Evolutionary conservation across 2,888 invertebrate genomes (phyloP), one percentile per base, ranked within the genome.

Genomic region (Idaea straminata): DNA sequence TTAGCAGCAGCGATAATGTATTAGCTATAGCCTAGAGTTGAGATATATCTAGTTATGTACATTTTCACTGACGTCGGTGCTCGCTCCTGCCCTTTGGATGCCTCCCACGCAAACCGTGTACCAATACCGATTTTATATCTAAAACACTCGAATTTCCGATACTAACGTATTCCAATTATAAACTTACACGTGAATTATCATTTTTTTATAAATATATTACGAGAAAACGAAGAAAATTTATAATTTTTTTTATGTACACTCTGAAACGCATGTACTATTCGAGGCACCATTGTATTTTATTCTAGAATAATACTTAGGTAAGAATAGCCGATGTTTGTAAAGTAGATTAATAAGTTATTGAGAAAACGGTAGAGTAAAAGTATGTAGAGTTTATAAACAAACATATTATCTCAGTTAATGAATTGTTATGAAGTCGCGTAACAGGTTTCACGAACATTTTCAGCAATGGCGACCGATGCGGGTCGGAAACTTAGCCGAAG

Each of bases 41-140:
- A 25, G 25, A 25, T 61, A 35, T 61, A 59, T 59, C 59, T 67
- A 64, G 35, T 59, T 65, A 66, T 64, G 63, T 61, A 25, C 64
- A 75, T 67, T 70, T 74, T 74, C 74, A 80, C 80, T 91, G 91
- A 91, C 91, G 91, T 88, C 88, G 88, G 81, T 78, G 78, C 72
- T 78, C 80, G 73, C 86, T 86, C 89, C 89, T 90, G 89, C 88
- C 72, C 72, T 71, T 72, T 74, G 61, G 70, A 65, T 87, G 72
- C 81, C 76, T 77, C 89, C 87, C 86, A 88, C 89, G 87, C 89
- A 71, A 74, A 74, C 72, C 62, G 66, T 67, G 69, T 65, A 66
- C 75, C 74, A 72, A 71, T 78, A 72, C 71, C 77, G 71, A 70
- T 77, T 76, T 77, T 72, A 73, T 72, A 72, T 68, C 72, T 69